phyloP scores from a whole-genome alignment of 2,888 invertebrate species.

The Archips xylosteana region DNA sequence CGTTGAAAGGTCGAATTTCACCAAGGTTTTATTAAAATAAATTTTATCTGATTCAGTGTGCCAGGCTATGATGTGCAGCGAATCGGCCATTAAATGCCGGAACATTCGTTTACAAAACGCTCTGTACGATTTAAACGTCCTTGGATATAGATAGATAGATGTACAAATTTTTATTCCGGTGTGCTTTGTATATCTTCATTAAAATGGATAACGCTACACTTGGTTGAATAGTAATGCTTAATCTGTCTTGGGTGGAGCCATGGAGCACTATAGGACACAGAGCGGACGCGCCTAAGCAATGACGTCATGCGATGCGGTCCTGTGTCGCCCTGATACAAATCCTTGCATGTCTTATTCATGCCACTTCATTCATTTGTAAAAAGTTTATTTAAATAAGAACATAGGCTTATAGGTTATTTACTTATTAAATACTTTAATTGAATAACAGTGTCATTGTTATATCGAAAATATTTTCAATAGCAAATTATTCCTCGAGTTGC shows the following conservation, averaged over 20 bases:
- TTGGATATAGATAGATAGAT: background rate
- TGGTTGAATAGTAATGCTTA: conserved; percentile 30
- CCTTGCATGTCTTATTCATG: conserved; percentile 5
- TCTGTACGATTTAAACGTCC: conserved; percentile 19
- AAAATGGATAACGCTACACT: conserved; percentile 30
- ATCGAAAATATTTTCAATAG: too few species aligned
- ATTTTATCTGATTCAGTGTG: conserved; percentile 40
- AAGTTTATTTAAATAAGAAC: too few species aligned
- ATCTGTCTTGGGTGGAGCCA: conserved; percentile 11
- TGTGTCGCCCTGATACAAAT: conserved; percentile 6
- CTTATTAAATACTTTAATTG: background rate
- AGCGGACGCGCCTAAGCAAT: conserved; percentile 67
- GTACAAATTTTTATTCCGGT: background rate
- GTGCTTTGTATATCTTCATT: background rate
- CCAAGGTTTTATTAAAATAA: conserved; percentile 74
- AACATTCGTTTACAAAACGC: conserved; percentile 25
- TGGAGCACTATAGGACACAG: conserved; percentile 49
- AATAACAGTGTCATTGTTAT: background rate
- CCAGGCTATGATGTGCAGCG: conserved; percentile 23
- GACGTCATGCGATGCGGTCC: conserved; percentile 69
- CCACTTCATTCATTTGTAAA: conserved; percentile 1
- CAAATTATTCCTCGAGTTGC: too few species aligned
- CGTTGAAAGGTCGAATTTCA: conserved; percentile 78
- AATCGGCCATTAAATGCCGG: conserved; percentile 17
- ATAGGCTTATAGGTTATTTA: background rate